Percentiles rank a stretch among this genome's conserved stretches.
Evolutionary conservation across 2,797 vertebrate species (phyloP).

Genomic region (Streptopelia turtur): DNA sequence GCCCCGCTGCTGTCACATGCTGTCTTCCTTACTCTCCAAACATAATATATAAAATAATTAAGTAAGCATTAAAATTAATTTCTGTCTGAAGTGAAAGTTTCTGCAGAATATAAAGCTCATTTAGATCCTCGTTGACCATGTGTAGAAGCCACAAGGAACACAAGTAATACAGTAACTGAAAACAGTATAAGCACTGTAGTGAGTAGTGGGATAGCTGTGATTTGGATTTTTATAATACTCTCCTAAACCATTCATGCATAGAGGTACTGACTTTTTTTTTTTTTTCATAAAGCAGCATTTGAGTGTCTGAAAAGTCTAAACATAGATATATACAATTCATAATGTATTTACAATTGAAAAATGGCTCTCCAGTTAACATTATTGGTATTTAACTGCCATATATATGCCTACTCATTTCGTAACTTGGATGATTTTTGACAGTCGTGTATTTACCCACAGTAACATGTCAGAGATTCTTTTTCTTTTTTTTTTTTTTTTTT

Average conservation of each 20-base stretch:
- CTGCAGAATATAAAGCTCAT: neutral
- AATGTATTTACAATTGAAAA: neutral
- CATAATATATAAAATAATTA: neutral
- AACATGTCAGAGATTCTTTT: neutral
- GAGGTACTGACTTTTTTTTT: neutral
- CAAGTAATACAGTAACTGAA: rapidly evolving
- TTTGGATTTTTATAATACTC: neutral
- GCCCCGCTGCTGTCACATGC: rapidly evolving
- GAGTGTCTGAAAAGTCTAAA: neutral
- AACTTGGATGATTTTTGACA: neutral
- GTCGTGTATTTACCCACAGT: neutral
- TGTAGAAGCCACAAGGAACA: rapidly evolving
- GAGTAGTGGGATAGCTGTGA: neutral
- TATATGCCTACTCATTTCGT: neutral
- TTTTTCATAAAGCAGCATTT: neutral
- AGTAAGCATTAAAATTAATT: neutral
- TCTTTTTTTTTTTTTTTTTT: too few relatives aligned
- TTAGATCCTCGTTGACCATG: rapidly evolving
- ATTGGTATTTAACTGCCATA: neutral
- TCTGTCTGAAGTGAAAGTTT: neutral
- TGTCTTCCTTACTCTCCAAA: neutral
- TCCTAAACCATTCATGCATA: neutral
- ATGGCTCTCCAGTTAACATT: neutral
- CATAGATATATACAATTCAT: neutral
- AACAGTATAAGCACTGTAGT: neutral